Conservation (phyloP, 1,140 invertebrate species). For the Euura lappo region DNA sequence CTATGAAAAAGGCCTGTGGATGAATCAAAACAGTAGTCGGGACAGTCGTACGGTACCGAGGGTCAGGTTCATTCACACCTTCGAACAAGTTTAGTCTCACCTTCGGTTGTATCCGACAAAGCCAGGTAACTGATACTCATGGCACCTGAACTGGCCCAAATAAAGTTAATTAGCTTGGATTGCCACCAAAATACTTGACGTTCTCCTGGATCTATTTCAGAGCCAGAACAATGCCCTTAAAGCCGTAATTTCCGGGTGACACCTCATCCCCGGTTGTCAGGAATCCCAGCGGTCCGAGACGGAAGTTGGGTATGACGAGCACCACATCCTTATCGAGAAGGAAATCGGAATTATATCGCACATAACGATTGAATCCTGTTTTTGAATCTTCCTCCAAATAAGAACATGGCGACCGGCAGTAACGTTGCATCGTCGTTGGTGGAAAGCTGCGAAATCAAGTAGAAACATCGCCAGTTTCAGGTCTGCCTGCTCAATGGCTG, state of each 20-base stretch:
- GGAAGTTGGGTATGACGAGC: not conserved
- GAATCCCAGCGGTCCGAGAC: not conserved
- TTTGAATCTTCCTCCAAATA: not conserved
- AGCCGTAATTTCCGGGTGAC: constrained; percentile 42
- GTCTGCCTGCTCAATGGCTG: too few species aligned
- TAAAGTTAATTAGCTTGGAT: constrained; percentile 53
- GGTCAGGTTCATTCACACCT: too few species aligned
- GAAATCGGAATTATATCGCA: not conserved
- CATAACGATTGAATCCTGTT: not conserved
- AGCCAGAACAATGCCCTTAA: constrained; percentile 54
- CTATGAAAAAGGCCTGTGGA: too few species aligned
- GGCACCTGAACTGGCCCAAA: constrained; percentile 54
- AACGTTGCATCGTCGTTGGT: too few species aligned
- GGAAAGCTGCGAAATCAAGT: too few species aligned
- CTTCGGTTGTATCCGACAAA: constrained; percentile 39
- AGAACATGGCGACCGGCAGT: not conserved
- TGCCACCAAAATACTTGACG: constrained; percentile 57
- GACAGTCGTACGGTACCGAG: too few species aligned
- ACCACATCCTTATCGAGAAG: not conserved
- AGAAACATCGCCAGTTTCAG: too few species aligned
- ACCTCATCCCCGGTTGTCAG: not conserved
- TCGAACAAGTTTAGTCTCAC: too few species aligned
- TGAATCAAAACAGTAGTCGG: too few species aligned
- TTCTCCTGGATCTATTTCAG: constrained; percentile 56
- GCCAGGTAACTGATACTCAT: constrained; percentile 38